Base-by-base conservation (phyloP, 2,797 vertebrate genomes). In the Podarcis siculus region DNA sequence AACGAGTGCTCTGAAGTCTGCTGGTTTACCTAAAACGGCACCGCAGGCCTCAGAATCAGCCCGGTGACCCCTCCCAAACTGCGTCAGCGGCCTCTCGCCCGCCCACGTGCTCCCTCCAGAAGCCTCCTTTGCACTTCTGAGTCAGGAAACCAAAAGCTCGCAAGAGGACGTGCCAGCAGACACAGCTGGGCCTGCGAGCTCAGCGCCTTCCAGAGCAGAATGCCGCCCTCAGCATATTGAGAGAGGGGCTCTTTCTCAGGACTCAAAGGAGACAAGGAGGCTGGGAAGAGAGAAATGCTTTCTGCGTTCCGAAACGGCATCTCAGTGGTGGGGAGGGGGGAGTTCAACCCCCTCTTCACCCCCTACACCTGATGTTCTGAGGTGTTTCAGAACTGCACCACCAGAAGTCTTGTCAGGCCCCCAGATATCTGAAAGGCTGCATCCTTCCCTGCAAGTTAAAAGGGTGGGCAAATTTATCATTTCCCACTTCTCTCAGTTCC, bases 101-200 rank as follows among this genome's bases (percentile, higher is more conserved):
- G 84, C 91, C 89, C 91, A 88, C 80, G 1, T 37, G 1, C 58
- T 86, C 79, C 87, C 39, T 82, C 82, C 3, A 87, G 76, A 82
- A 23, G 79, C 64, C 69, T 35, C 58, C 2, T 71, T 90, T 3
- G 88, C 75, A 77, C 77, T 49, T 67, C 49, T 78, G 89, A 91
- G 78, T 92, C 92, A 92, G 86, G 86, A 92, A 95, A 77, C 87
- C 80, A 89, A 90, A 94, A 76, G n/a, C 88, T 89, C 86, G 27
- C 69, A 82, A 72, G 76, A 83, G 83, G 42, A 32, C n/a, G 42
- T 75, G 58, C 39, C 81, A 88, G 49, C 5, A 89, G 78, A 69
- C 90, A 77, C 9, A 23, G 23, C 9, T 8, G 19, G 72, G 5
- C 85, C 82, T 90, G 73, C 84, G 91, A 91, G 90, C 77, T 90